Percentiles rank a stretch among this genome's conserved stretches.
These are phyloP conservation scores for Cyaniris semiargus DNA, from an alignment of 2,888 invertebrate species.

Conservation along the genomic window DNA sequence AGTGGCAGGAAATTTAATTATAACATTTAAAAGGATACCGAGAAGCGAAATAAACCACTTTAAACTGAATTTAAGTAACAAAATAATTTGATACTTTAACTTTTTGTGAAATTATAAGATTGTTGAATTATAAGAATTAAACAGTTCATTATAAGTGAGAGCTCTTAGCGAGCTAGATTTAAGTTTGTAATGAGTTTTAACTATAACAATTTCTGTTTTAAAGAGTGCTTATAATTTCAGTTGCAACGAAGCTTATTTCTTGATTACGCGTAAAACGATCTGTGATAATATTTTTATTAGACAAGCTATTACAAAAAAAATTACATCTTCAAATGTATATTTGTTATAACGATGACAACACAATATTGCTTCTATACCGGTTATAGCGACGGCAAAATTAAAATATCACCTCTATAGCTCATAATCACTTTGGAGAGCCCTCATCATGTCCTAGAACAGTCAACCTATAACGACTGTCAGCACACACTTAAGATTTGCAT, in stretches of 20 bases:
- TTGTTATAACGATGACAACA: neutral
- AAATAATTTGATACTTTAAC: neutral
- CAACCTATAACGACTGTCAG: conserved; percentile 37
- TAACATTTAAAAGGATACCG: too few relatives aligned
- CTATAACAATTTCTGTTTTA: conserved; percentile 12
- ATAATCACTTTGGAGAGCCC: neutral
- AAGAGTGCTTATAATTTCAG: conserved; percentile 5
- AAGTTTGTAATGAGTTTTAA: conserved; percentile 17
- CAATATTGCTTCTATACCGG: neutral
- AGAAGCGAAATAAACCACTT: too few relatives aligned
- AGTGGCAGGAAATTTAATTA: too few relatives aligned
- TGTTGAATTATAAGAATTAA: conserved; percentile 21
- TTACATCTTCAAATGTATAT: too few relatives aligned
- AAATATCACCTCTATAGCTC: neutral
- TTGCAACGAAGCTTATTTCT: neutral
- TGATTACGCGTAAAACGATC: neutral
- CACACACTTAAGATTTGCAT: conserved; percentile 67
- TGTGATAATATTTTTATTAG: neutral
- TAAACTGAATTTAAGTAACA: neutral
- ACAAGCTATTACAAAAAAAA: neutral
- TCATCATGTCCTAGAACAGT: neutral
- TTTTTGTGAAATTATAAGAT: neutral
- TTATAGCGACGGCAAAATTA: neutral
- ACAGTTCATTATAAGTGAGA: conserved; percentile 23
- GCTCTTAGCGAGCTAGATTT: conserved; percentile 20